Base-by-base conservation (phyloP, 2,113 vertebrate species). In the Glaucomys volans region DNA sequence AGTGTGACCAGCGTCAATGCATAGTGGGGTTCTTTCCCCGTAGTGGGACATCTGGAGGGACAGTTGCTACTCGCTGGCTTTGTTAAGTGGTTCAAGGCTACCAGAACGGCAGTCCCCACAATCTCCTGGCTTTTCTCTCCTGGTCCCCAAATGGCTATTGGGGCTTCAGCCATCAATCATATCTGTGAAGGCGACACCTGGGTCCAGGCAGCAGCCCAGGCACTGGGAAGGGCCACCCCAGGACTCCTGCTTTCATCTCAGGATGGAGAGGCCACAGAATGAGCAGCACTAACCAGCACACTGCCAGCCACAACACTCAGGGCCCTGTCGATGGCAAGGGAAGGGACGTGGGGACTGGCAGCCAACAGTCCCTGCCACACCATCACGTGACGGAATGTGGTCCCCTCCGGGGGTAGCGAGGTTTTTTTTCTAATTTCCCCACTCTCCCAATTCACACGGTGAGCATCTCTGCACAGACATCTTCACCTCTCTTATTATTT, bases 401-500 rank as follows among this genome's bases (percentile, higher is more conserved):
- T 44, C 28, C 44, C 42, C 18, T 44, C n/a, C n/a, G 24, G 50
- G 54, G 13, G 64, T 14, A 54, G 52, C 69, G 32, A 4, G 6
- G 2, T 91, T 50, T 86, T n/a, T n/a, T 79, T 50, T n/a, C 52
- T 64, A 59, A 64, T 77, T 95, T 95, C 85, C 24, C 17, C 71
- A 81, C 77, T 76, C 42, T 44, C 72, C 26, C 52, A 72, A 62
- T 91, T 89, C 76, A 77, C 67, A 62, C 81, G 50, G 67, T 83
- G 57, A 90, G 26, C 62, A 57, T 74, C 72, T 66, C 71, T 93
- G 30, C 20, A n/a, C n/a, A n/a, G n/a, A n/a, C n/a, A 57, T 71
- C 47, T 97, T 85, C 44, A 26, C 14, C 66, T 77, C 82, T 88
- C 26, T 91, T 93, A 76, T 86, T 89, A 67, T 92, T 97, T 91